Evolutionary conservation across 2,797 vertebrate species (phyloP).

Genomic region (Crypturellus tataupa): DNA sequence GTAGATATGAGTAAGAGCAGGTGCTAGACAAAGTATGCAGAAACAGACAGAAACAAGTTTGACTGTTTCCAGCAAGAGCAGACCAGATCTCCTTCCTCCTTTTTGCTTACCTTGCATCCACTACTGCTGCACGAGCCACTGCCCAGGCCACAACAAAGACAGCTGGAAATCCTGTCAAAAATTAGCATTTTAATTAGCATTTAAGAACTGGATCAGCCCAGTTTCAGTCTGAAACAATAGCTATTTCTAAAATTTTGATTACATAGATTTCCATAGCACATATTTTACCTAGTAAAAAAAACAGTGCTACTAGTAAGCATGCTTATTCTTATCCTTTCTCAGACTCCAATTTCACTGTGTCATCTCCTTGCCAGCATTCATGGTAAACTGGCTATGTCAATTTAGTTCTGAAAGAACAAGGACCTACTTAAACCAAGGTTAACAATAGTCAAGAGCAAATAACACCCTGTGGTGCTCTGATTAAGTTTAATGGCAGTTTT

Average conservation of each 20-base stretch:
- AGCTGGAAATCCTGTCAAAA: constrained; percentile 86
- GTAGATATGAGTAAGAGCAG: not conserved
- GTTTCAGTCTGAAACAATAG: not conserved
- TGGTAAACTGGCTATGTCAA: not conserved
- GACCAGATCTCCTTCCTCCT: too few relatives aligned
- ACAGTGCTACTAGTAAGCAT: not conserved
- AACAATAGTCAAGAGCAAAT: too few relatives aligned
- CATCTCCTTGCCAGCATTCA: not conserved
- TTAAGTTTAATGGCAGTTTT: too few relatives aligned
- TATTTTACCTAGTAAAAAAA: not conserved
- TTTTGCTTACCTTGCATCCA: constrained; percentile 86
- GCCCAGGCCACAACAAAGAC: constrained; percentile 89
- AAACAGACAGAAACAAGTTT: not conserved
- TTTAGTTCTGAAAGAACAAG: not conserved
- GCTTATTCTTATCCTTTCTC: too few relatives aligned
- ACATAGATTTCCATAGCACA: not conserved
- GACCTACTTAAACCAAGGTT: not conserved
- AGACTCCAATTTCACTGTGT: not conserved
- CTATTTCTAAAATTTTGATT: not conserved
- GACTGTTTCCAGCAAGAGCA: not conserved
- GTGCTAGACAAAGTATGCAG: not conserved
- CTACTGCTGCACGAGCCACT: constrained; percentile 84
- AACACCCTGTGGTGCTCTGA: too few relatives aligned
- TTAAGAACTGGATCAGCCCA: not conserved
- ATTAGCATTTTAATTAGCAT: not conserved